These are phyloP conservation scores for Drosophila lini DNA, from an alignment of 1,140 invertebrate genomes.

Conservation along the genomic window DNA sequence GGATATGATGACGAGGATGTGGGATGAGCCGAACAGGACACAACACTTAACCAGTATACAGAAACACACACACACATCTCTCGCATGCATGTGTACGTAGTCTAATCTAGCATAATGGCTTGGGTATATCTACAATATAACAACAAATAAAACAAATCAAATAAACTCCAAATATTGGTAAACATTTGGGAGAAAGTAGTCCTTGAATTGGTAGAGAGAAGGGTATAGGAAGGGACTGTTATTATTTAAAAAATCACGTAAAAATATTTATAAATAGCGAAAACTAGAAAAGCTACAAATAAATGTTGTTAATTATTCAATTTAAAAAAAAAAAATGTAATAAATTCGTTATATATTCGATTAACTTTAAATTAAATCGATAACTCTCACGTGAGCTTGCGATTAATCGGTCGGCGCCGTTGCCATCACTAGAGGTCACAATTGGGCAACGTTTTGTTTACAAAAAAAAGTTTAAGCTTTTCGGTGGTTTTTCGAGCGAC, in stretches of 20 bases:
- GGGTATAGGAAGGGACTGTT: neutral
- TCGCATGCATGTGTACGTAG: slow-evolving; percentile 42
- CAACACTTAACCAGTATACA: slow-evolving; percentile 49
- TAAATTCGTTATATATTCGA: neutral
- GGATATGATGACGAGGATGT: slow-evolving; percentile 1
- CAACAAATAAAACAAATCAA: slow-evolving; percentile 41
- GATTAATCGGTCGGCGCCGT: neutral
- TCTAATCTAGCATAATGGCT: slow-evolving; percentile 48
- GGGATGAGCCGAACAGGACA: slow-evolving; percentile 8
- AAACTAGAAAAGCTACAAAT: no score
- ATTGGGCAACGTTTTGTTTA: slow-evolving; percentile 20
- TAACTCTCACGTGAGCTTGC: neutral
- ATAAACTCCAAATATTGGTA: slow-evolving; percentile 8
- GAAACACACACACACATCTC: slow-evolving; percentile 20
- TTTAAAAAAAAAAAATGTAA: neutral
- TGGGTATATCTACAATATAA: slow-evolving; percentile 48
- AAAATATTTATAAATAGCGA: no score
- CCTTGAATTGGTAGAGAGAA: neutral
- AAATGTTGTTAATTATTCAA: neutral
- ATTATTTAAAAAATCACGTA: no score
- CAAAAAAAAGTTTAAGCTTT: slow-evolving; percentile 15
- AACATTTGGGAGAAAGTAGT: neutral
- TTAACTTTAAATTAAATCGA: neutral
- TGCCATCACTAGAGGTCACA: slow-evolving; percentile 20
- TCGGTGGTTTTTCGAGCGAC: slow-evolving; percentile 16